Percentiles rank a stretch among this genome's conserved stretches.
phyloP scores from a whole-genome alignment of 2,888 invertebrate genomes.

The Phaedon cochleariae region DNA sequence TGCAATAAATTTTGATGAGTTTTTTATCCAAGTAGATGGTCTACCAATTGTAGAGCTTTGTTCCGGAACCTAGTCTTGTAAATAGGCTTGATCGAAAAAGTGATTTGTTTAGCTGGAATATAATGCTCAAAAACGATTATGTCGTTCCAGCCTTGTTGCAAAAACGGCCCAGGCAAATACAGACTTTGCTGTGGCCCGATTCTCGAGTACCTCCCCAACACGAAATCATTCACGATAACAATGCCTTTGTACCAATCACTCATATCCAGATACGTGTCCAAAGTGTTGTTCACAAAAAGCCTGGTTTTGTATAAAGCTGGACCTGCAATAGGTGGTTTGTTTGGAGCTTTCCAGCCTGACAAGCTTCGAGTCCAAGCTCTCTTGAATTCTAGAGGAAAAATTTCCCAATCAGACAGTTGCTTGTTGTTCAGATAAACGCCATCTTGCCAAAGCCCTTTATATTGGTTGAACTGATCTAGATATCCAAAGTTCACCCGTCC shows the following conservation, averaged over 20 bases:
- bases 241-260: conserved; percentile 88
- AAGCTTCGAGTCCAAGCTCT: conserved; percentile 57
- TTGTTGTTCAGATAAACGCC: conserved; percentile 61
- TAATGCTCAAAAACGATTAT: conserved; percentile 60
- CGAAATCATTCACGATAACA: conserved; percentile 84
- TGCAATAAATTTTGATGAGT: conserved; percentile 61
- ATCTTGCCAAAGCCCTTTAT: conserved; percentile 59
- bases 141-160: conserved; percentile 65
- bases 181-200: conserved; percentile 84
- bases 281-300: conserved; percentile 64
- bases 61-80: conserved; percentile 34
- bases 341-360: conserved; percentile 67
- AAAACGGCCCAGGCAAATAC: conserved; percentile 81
- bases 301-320: conserved; percentile 68
- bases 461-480: conserved; percentile 57
- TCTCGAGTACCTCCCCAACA: conserved; percentile 82
- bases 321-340: conserved; percentile 63
- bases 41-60: background rate
- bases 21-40: background rate
- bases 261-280: conserved; percentile 82
- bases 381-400: conserved; percentile 66
- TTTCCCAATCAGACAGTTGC: conserved; percentile 60
- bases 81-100: conserved; percentile 49
- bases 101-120: conserved; percentile 42
- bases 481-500: conserved; percentile 74